phyloP scores from a whole-genome alignment of 2,888 invertebrate genomes.

The Scaeva pyrastri region DNA sequence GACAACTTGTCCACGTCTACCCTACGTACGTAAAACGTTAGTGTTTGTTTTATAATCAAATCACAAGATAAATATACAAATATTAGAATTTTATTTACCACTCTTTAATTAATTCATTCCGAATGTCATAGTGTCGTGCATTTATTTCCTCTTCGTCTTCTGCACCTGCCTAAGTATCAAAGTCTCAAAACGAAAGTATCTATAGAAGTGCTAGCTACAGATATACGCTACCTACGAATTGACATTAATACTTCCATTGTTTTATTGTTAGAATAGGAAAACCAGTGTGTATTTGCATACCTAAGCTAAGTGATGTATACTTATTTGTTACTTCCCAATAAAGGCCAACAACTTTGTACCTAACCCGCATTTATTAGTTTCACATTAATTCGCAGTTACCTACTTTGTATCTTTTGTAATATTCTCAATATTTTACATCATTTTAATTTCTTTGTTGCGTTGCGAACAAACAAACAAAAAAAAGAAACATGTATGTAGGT shows the following conservation, averaged over 20 bases:
- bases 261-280: neutral
- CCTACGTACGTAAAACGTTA: too few relatives aligned
- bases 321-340: neutral
- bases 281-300: neutral
- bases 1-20: neutral
- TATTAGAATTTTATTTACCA: too few relatives aligned
- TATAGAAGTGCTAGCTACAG: neutral
- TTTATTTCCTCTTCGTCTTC: neutral
- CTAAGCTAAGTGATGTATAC: too few relatives aligned
- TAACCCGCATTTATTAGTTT: neutral
- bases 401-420: slow-evolving; percentile 42
- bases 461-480: slow-evolving; percentile 16
- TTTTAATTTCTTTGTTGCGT: slow-evolving; percentile 33
- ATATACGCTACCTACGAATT: neutral
- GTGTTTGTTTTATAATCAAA: too few relatives aligned
- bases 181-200: neutral
- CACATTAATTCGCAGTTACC: slow-evolving; percentile 22
- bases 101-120: neutral
- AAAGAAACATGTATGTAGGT: neutral
- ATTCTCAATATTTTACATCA: slow-evolving; percentile 47
- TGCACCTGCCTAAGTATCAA: too few relatives aligned
- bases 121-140: neutral
- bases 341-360: slow-evolving; percentile 28
- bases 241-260: slow-evolving; percentile 5
- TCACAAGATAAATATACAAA: too few relatives aligned